Evolutionary conservation across 2,888 invertebrate genomes (phyloP).

Genomic region (Elegia similella): DNA sequence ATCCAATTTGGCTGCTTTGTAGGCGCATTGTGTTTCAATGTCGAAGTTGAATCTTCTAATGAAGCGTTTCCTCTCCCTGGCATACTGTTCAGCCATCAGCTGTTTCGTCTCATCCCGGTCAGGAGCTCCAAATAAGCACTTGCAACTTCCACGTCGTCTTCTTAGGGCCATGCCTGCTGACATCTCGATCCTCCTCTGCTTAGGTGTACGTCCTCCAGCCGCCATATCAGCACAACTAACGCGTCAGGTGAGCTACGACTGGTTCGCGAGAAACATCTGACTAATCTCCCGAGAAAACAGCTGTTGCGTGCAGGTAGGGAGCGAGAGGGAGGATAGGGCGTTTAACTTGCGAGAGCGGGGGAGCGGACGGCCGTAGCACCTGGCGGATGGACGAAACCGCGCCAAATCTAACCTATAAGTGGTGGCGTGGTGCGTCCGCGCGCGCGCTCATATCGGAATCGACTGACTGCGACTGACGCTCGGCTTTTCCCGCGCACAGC

Average conservation of each 20-base stretch:
- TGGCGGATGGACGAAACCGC: constrained; percentile 65
- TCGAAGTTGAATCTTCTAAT: constrained; percentile 83
- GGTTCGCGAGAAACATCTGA: constrained; percentile 79
- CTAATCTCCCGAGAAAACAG: constrained; percentile 80
- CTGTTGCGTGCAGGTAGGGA: constrained; percentile 70
- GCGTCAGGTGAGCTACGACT: constrained; percentile 75
- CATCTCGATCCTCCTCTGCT: constrained; percentile 70
- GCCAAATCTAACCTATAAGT: constrained; percentile 78
- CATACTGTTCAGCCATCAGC: constrained; percentile 82
- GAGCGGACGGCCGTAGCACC: constrained; percentile 60
- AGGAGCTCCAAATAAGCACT: constrained; percentile 83
- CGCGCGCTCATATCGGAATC: constrained; percentile 53
- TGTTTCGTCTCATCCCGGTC: constrained; percentile 81
- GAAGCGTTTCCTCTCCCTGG: constrained; percentile 80
- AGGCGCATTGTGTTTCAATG: constrained; percentile 69
- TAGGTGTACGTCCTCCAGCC: constrained; percentile 73
- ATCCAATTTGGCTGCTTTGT: constrained; percentile 62
- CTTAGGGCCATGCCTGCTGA: constrained; percentile 64
- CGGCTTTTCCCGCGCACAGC: constrained; percentile 67
- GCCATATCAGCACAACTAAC: constrained; percentile 55
- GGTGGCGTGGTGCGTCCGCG: constrained; percentile 54
- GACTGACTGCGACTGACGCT: constrained; percentile 62
- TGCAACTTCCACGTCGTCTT: constrained; percentile 72
- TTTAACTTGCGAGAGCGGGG: constrained; percentile 55
- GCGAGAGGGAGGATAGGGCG: constrained; percentile 49